Evolutionary conservation across 2,888 invertebrate genomes (phyloP).

Genomic region (Tholera decimalis): DNA sequence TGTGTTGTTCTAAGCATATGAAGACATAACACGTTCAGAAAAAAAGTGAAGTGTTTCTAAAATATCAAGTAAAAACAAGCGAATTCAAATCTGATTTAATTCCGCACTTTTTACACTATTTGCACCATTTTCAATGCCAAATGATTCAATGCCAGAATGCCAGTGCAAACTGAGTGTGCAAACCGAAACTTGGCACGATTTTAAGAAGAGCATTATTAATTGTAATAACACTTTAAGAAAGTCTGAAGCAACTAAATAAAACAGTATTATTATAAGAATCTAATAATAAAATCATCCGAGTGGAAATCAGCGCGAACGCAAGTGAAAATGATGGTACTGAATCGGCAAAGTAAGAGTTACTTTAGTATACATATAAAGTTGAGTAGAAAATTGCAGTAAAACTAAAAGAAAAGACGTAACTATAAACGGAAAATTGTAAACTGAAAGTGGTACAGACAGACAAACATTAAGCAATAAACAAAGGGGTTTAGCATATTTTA

Average conservation of each 20-base stretch:
- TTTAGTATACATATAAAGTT: not conserved
- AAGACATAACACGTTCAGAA: not conserved
- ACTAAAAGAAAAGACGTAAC: conserved; percentile 10
- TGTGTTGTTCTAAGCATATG: not conserved
- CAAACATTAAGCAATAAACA: not conserved
- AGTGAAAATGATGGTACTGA: conserved; percentile 26
- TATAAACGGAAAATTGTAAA: too few relatives aligned
- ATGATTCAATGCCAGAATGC: conserved; percentile 50
- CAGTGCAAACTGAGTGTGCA: conserved; percentile 48
- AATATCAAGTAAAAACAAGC: conserved; percentile 36
- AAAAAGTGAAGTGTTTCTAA: not conserved
- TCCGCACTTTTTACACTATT: conserved; percentile 32
- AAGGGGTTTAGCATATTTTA: not conserved
- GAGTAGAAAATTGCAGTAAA: conserved; percentile 14
- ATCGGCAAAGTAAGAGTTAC: not conserved
- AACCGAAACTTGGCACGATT: conserved; percentile 49
- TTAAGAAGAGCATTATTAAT: conserved; percentile 53
- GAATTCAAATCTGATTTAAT: conserved; percentile 30
- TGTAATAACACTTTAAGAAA: conserved; percentile 48
- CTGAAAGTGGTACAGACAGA: not conserved
- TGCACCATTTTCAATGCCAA: conserved; percentile 55
- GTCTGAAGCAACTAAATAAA: conserved; percentile 41
- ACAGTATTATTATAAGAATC: conserved; percentile 16
- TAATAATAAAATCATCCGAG: conserved; percentile 38
- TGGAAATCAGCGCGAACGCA: conserved; percentile 31